Evolutionary conservation across 2,888 invertebrate genomes (phyloP), one percentile per base, ranked within the genome.

Genomic region (Drosophila colorata): DNA sequence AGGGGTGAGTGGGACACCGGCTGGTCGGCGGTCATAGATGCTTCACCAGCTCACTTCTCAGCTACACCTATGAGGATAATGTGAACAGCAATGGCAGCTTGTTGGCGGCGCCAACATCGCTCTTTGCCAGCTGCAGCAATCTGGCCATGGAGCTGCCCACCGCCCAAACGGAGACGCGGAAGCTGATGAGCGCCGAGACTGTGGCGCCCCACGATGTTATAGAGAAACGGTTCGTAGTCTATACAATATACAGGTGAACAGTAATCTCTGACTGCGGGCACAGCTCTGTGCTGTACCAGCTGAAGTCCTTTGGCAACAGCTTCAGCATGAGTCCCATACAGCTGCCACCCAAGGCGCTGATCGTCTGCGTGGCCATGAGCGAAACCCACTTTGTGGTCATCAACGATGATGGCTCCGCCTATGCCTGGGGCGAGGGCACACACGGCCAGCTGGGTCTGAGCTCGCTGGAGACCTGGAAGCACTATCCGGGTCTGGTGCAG

Each of bases 361-460:
- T 95, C 31, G 86, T 92, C 23, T 91, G 93, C 80, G 92, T 95
- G 28, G 93, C 94, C n/a, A 93, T 93, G 69, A 93, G 94, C 78
- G 92, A 92, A 57, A 93, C 93, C 0, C 95, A 95, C 86, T 93
- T 93, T 78, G 92, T 95, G 33, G 93, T 93, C 5, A 92, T 95
- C 6, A 94, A 94, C 44, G 91, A 93, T 81, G 94, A 95, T 88
- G 93, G 93, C 20, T 92, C 94, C 37, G 95, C 95, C 2, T 96
- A 94, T 87, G 93, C 94, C 0, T 96, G 96, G 95, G 96, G 96
- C 16, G 94, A 94, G 83, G 95, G 95, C 18, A 82, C 92, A 7
- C 93, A 93, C 81, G 96, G 96, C 0, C 95, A 96, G 88, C 91
- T 96, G 47, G 96, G 95, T 0, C 92, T 93, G 40, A 93, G 93